These are phyloP conservation scores for Acanthopleura granulata DNA, from an alignment of 2,888 invertebrate genomes.

Conservation along the genomic window DNA sequence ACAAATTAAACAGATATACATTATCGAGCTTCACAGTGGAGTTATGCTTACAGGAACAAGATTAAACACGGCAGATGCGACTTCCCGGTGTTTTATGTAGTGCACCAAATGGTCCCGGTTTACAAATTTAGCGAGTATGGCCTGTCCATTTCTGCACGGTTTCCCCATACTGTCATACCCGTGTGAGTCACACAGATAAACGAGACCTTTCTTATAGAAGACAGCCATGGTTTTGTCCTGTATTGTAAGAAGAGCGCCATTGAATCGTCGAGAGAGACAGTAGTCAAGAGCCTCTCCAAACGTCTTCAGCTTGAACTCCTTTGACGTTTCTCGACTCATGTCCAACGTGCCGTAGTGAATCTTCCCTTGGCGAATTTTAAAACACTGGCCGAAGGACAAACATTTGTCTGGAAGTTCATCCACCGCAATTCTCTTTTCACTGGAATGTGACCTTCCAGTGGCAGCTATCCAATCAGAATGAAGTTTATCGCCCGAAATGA, in stretches of 20 bases:
- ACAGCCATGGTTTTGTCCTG: conserved; percentile 9
- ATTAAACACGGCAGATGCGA: background rate
- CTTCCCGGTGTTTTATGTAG: conserved; percentile 4
- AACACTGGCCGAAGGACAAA: background rate
- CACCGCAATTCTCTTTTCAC: background rate
- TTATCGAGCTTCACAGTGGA: no score
- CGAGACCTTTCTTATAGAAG: background rate
- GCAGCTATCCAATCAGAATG: background rate
- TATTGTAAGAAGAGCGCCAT: background rate
- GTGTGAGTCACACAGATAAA: conserved; percentile 7
- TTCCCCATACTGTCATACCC: conserved; percentile 14
- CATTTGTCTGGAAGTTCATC: background rate
- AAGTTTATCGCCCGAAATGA: background rate
- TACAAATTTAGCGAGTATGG: conserved; percentile 9
- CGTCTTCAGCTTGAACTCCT: conserved; percentile 10
- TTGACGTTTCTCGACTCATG: background rate
- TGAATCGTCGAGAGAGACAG: background rate
- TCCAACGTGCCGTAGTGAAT: background rate
- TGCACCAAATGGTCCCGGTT: conserved; percentile 1
- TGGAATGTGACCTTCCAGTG: background rate
- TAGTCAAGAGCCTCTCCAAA: background rate
- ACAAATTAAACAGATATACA: no score
- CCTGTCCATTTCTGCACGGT: background rate
- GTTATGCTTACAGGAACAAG: background rate
- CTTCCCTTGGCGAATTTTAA: background rate